These are phyloP conservation scores for Aquatica leii DNA, from an alignment of 2,888 invertebrate species.

Conservation along the genomic window DNA sequence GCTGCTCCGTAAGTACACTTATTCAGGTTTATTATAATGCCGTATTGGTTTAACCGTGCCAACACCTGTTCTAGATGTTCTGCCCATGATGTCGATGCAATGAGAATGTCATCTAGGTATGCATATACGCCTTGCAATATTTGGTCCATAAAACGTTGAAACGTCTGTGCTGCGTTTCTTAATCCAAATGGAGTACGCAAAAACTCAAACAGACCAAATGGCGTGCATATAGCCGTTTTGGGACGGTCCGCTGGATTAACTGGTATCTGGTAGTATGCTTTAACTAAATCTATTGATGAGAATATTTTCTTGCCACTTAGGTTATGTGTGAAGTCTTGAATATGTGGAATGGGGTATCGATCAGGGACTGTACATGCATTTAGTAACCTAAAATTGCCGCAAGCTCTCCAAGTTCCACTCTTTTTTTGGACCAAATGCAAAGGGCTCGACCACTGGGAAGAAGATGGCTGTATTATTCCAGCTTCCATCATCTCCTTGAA, in stretches of 20 bases:
- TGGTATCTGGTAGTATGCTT: constrained; percentile 55
- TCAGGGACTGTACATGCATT: constrained; percentile 27
- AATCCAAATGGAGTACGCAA: background rate
- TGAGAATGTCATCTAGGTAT: constrained; percentile 8
- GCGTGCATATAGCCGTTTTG: constrained; percentile 54
- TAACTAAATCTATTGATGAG: constrained; percentile 48
- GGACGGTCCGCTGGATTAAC: constrained; percentile 48
- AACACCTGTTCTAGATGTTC: background rate
- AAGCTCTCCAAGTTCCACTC: constrained; percentile 30
- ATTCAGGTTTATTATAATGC: constrained; percentile 8
- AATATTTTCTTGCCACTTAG: constrained; percentile 43
- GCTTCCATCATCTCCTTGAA: constrained; percentile 46
- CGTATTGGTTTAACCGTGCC: background rate
- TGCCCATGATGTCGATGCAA: background rate
- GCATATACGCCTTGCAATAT: background rate
- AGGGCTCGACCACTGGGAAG: constrained; percentile 45
- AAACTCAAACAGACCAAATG: constrained; percentile 39
- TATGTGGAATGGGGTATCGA: constrained; percentile 41
- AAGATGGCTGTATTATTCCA: constrained; percentile 44
- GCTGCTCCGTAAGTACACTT: constrained; percentile 6
- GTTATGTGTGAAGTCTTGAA: constrained; percentile 38
- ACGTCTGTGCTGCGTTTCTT: constrained; percentile 11
- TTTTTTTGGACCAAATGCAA: constrained; percentile 47
- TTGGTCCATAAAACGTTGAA: constrained; percentile 2
- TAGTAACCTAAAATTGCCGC: constrained; percentile 42